Conservation (phyloP, 2,113 vertebrate genomes). For the Tenebrosternarchus preto region DNA sequence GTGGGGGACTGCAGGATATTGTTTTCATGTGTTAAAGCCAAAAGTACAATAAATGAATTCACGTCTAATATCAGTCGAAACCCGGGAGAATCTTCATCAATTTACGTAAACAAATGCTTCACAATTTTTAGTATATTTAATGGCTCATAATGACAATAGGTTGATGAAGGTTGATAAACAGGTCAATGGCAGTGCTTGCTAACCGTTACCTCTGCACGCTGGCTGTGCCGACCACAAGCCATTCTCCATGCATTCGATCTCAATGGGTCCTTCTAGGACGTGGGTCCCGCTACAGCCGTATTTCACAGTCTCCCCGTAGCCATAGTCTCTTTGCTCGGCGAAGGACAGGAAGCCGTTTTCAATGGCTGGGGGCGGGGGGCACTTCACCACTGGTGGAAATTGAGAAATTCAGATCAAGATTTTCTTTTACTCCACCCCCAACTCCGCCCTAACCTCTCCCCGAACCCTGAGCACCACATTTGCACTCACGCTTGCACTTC, state of each 20-base stretch:
- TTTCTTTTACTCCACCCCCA: too few species aligned
- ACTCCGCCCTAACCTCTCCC: too few species aligned
- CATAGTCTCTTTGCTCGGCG: conserved; percentile 69
- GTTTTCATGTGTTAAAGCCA: too few species aligned
- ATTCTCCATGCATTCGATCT: conserved; percentile 77
- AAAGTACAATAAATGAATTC: too few species aligned
- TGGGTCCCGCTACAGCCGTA: conserved; percentile 81
- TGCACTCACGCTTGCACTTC: conserved; percentile 78
- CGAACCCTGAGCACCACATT: background rate
- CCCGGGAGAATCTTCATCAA: too few species aligned
- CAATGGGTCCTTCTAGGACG: conserved; percentile 74
- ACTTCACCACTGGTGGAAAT: conserved; percentile 77
- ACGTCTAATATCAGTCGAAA: too few species aligned
- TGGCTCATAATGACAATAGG: too few species aligned
- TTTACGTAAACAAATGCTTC: too few species aligned
- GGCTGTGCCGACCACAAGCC: conserved; percentile 84
- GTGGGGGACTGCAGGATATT: too few species aligned
- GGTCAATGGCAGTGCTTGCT: too few species aligned
- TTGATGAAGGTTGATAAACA: too few species aligned
- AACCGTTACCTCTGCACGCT: background rate
- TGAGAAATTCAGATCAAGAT: background rate
- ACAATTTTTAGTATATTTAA: too few species aligned
- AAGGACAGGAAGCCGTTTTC: conserved; percentile 84
- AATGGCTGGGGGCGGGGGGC: conserved; percentile 76
- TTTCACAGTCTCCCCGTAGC: conserved; percentile 80